Evolutionary conservation across 2,113 vertebrate species (phyloP).

Genomic region (Ophiodon elongatus): DNA sequence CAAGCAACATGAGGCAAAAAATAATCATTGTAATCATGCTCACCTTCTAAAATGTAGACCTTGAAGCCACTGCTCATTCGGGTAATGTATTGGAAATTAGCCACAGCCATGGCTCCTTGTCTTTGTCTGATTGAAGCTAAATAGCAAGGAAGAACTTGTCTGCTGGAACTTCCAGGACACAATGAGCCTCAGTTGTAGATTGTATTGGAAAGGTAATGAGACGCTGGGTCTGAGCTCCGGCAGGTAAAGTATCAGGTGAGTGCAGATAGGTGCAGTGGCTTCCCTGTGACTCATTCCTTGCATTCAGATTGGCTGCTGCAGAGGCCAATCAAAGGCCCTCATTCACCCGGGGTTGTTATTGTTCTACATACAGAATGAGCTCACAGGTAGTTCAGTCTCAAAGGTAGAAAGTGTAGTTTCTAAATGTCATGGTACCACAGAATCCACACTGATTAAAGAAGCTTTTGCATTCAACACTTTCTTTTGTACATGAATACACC

Average conservation of each 20-base stretch:
- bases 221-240: constrained; percentile 61
- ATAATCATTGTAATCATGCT: constrained; percentile 14
- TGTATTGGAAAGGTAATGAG: constrained; percentile 76
- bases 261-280: constrained; percentile 59
- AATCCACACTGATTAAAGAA: not conserved
- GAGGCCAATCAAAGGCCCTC: constrained; percentile 69
- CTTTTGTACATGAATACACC: not conserved
- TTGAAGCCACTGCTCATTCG: constrained; percentile 89
- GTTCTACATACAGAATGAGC: constrained; percentile 56
- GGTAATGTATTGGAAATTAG: constrained; percentile 88
- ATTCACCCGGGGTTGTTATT: constrained; percentile 63
- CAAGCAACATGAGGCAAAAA: not conserved
- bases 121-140: constrained; percentile 46
- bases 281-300: constrained; percentile 66
- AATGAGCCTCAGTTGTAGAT: constrained; percentile 58
- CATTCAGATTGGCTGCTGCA: constrained; percentile 74
- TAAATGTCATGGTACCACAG: constrained; percentile 35
- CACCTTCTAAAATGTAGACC: constrained; percentile 88
- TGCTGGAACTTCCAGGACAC: constrained; percentile 57
- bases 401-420: constrained; percentile 41
- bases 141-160: constrained; percentile 47
- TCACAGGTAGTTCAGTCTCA: constrained; percentile 48
- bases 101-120: constrained; percentile 82
- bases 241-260: constrained; percentile 79
- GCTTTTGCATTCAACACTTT: not conserved